Conservation (phyloP, 2,888 invertebrate genomes). For the Esperia sulphurella region DNA sequence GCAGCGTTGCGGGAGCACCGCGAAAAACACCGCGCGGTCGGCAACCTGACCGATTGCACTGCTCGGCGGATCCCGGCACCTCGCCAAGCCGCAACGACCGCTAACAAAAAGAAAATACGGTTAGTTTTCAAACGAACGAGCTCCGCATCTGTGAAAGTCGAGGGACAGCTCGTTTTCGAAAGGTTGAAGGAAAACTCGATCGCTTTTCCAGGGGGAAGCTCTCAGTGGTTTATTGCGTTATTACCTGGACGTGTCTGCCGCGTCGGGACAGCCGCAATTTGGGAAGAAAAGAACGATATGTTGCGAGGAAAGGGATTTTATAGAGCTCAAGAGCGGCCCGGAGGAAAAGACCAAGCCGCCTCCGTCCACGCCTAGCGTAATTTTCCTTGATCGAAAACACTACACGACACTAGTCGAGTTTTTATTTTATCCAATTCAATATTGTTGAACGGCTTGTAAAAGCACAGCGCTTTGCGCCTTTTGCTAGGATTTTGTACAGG, state of each 20-base stretch:
- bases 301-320: constrained; percentile 72
- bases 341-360: constrained; percentile 56
- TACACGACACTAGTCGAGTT: constrained; percentile 54
- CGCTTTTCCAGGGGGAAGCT: constrained; percentile 76
- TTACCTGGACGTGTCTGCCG: constrained; percentile 77
- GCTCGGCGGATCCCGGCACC: constrained; percentile 32
- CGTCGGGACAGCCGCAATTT: constrained; percentile 74
- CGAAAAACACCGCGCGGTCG: constrained; percentile 57
- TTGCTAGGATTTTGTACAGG: constrained; percentile 20
- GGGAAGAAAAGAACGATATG: constrained; percentile 73
- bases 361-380: constrained; percentile 56
- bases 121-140: constrained; percentile 42
- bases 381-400: constrained; percentile 74
- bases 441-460: constrained; percentile 49
- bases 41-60: constrained; percentile 67
- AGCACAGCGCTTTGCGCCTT: constrained; percentile 30
- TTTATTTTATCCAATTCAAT: constrained; percentile 70
- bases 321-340: constrained; percentile 52
- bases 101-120: constrained; percentile 50
- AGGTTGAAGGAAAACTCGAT: constrained; percentile 76
- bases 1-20: constrained; percentile 56
- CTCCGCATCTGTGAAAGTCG: constrained; percentile 45
- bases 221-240: constrained; percentile 79
- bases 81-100: constrained; percentile 38
- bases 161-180: constrained; percentile 69